Percentiles rank a stretch among this genome's conserved stretches.
Evolutionary conservation across 1,140 invertebrate species (phyloP).

Genomic region (Halyomorpha halys): DNA sequence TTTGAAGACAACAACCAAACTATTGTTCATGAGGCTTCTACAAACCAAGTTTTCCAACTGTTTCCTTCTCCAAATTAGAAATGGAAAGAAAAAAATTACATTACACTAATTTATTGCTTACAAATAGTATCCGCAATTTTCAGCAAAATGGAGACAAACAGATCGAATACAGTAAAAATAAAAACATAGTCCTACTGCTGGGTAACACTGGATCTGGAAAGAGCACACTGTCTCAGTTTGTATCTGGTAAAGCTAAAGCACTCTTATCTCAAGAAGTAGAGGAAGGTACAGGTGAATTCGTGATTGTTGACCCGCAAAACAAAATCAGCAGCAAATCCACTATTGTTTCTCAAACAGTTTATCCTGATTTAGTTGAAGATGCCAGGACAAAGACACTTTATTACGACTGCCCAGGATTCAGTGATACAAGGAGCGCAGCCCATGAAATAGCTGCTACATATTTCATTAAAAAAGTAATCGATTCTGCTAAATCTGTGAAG

Average conservation of each 20-base stretch:
- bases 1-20: too few relatives aligned
- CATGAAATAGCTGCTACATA: constrained; percentile 28
- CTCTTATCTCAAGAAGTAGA: not conserved
- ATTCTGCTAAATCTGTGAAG: constrained; percentile 25
- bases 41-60: too few relatives aligned
- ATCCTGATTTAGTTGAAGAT: constrained; percentile 10
- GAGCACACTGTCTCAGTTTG: constrained; percentile 27
- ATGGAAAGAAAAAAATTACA: too few relatives aligned
- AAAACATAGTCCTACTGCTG: constrained; percentile 26
- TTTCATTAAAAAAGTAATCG: constrained; percentile 28
- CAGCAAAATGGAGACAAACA: constrained; percentile 3
- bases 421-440: constrained; percentile 26
- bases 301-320: constrained; percentile 13
- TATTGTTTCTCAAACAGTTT: constrained; percentile 26
- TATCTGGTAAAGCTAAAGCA: constrained; percentile 24
- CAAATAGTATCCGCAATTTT: not conserved
- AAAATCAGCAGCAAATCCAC: constrained; percentile 21
- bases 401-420: constrained; percentile 31
- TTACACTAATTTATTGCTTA: too few relatives aligned
- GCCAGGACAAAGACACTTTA: constrained; percentile 5
- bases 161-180: not conserved
- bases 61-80: too few relatives aligned
- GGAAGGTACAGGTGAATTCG: constrained; percentile 14
- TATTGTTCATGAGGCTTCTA: too few relatives aligned
- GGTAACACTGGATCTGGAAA: constrained; percentile 31